phyloP scores from a whole-genome alignment of 2,888 invertebrate genomes.

The Amorpha juglandis region DNA sequence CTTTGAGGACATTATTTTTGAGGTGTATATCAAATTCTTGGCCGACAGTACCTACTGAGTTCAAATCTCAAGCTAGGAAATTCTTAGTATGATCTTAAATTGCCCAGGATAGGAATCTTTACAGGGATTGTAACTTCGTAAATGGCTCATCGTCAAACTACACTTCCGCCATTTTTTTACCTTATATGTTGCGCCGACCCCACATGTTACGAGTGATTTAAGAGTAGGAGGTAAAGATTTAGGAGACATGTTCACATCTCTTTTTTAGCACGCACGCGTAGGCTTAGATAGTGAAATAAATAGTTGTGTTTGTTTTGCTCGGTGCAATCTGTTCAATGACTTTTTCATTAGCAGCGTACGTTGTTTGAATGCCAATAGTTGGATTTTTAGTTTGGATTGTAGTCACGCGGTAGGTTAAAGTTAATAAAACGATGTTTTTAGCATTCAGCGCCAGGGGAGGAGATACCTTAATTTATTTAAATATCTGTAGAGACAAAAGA shows the following conservation, averaged over 20 bases:
- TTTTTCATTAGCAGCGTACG: slow-evolving; percentile 20
- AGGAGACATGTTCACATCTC: background rate
- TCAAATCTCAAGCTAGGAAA: background rate
- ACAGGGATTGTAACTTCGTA: background rate
- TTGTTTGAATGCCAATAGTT: slow-evolving; percentile 16
- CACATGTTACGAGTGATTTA: background rate
- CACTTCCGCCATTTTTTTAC: too few relatives aligned
- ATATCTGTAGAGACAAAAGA: too few relatives aligned
- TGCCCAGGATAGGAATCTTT: too few relatives aligned
- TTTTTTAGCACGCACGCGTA: background rate
- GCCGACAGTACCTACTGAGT: too few relatives aligned
- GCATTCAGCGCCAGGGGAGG: background rate
- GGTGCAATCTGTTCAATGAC: slow-evolving; percentile 17
- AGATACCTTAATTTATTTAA: too few relatives aligned
- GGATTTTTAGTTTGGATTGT: background rate
- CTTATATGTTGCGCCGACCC: too few relatives aligned
- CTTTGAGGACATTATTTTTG: slow-evolving; percentile 37
- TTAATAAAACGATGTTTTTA: background rate
- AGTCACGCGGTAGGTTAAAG: background rate
- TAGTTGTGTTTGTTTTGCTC: slow-evolving; percentile 23
- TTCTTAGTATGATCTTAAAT: background rate
- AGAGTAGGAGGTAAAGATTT: too few relatives aligned
- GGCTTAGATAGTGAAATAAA: background rate
- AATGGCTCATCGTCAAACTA: background rate
- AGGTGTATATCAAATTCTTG: background rate